Conservation (phyloP, 2,113 vertebrate species). For the Sturnus vulgaris region DNA sequence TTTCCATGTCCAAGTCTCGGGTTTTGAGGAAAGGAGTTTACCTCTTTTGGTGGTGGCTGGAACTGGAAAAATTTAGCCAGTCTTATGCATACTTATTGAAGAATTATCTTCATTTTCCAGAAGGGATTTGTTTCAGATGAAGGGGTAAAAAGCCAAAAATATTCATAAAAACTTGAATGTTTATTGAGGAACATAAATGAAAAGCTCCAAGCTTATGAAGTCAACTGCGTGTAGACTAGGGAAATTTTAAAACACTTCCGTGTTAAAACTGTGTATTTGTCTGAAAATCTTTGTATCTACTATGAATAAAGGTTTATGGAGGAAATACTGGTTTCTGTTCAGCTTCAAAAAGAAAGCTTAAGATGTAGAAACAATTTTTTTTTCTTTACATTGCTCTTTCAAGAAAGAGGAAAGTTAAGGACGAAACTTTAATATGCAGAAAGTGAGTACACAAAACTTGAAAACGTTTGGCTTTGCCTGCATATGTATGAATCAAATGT, state of each 20-base stretch:
- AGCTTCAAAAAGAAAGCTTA: background rate
- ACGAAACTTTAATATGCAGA: background rate
- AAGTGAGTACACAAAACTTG: background rate
- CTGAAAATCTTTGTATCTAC: background rate
- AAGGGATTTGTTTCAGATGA: background rate
- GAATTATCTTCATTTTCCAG: background rate
- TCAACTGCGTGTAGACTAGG: background rate
- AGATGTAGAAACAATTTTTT: background rate
- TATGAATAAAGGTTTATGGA: background rate
- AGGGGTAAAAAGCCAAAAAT: background rate
- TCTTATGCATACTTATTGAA: background rate
- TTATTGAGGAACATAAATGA: background rate
- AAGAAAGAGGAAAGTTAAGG: background rate
- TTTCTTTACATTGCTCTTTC: background rate
- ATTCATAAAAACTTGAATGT: background rate
- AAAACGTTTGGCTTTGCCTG: background rate
- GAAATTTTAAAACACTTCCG: background rate
- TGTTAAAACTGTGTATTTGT: background rate
- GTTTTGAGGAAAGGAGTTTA: background rate
- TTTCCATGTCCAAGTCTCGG: background rate
- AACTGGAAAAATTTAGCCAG: background rate
- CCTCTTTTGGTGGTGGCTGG: background rate
- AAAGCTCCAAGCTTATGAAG: background rate
- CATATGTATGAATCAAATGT: background rate
- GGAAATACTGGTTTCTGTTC: background rate